Base-by-base conservation (phyloP, 1,140 invertebrate genomes). In the Cotesia typhae region DNA sequence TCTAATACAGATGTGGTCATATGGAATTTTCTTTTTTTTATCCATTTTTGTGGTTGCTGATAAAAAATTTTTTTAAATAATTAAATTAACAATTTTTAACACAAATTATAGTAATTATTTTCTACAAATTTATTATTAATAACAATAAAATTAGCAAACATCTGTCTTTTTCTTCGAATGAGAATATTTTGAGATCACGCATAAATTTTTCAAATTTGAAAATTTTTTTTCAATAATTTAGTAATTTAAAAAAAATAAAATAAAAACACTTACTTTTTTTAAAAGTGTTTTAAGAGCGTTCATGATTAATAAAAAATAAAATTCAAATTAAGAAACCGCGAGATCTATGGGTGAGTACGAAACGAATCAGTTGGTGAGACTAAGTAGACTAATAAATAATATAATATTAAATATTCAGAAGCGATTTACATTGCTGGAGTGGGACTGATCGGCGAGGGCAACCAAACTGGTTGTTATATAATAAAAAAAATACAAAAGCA, bases 11-110 rank as follows among this genome's bases (percentile, higher is more conserved):
- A 17, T 17, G 77, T 55, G 17, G 76, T 72, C 0, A 78, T 14
- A 73, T 81, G 79, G 10, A 83, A 38, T 72, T 81, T 72, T 63
- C 74, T 74, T 74, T 59, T 55, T 53, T 74, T 69, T 63, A 72
- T 76, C 7, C 80, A 75, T 71, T 77, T 74, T 67, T 74, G 65
- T 10, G 80, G 71, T 66, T 81, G 75, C 82, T 83, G 28, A 28
- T 28, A 28, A 28, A 28, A 28, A 67, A 2, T 76, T 55, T 14
- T 55, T n/a, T 14, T 14, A 14, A 17, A 17, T 17, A 51, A 17
- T 55, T 3, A 77, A 65, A 70, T 74, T 28, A 41, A 67, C 71
- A 53, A 28, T 47, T 41, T 61, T 17, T 12, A 36, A 60, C 52
- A 28, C 60, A 10, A 41, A 70, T 60, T 67, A 14, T 47, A 35